Conservation (phyloP, 35 echinoderm and acorn worm species). For the Lytechinus variegatus region DNA sequence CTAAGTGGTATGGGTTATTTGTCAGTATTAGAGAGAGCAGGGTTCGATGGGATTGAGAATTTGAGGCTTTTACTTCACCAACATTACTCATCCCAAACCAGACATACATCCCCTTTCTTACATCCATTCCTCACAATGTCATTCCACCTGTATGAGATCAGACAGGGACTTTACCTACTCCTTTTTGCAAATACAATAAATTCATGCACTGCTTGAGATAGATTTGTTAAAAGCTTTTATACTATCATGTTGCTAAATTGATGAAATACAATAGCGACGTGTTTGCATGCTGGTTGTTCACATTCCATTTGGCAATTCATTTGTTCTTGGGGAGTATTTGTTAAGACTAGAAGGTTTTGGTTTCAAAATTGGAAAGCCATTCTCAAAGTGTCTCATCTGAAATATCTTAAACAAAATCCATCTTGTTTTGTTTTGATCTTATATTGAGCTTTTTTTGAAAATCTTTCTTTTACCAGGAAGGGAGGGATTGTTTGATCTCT, state of each 20-base stretch:
- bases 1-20: slow-evolving; percentile 37
- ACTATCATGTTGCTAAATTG: not conserved
- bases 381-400: not conserved
- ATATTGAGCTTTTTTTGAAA: not conserved
- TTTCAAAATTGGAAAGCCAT: not conserved
- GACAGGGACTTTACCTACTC: not conserved
- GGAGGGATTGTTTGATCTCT: not conserved
- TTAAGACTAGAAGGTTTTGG: not conserved
- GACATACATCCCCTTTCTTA: not conserved
- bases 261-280: not conserved
- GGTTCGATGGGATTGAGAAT: not conserved
- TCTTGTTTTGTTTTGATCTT: not conserved
- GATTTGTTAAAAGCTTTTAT: not conserved
- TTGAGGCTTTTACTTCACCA: not conserved
- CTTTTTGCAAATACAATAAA: not conserved
- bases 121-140: not conserved
- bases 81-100: not conserved
- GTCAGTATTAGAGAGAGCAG: slow-evolving; percentile 42
- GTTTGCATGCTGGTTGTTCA: not conserved
- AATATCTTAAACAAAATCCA: no score
- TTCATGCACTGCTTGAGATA: not conserved
- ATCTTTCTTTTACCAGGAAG: not conserved
- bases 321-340: not conserved
- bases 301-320: not conserved
- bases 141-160: not conserved